Evolutionary conservation across 2,113 vertebrate species (phyloP).

Genomic region (Excalfactoria chinensis): DNA sequence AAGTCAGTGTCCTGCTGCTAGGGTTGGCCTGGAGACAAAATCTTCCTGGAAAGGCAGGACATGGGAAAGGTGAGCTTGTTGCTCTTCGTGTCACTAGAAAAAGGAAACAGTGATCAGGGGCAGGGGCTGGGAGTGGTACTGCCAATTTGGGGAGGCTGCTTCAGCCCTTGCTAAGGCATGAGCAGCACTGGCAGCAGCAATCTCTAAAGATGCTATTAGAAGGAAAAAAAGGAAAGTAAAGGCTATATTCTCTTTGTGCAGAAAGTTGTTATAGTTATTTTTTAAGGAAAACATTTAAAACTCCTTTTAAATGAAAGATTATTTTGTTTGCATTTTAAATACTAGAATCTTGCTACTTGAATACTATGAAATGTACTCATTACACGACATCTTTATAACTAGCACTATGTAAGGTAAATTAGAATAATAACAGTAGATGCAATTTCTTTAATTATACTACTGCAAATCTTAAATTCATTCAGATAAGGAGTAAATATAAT

Average conservation of each 20-base stretch:
- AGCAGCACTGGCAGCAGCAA: neutral
- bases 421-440: neutral
- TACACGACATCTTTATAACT: neutral
- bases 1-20: neutral
- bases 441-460: neutral
- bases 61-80: neutral
- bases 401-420: neutral
- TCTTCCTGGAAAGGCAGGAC: neutral
- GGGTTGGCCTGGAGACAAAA: neutral
- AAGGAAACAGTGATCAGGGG: neutral
- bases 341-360: neutral
- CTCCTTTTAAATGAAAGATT: fast-evolving
- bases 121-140: neutral
- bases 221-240: neutral
- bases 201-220: neutral
- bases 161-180: neutral
- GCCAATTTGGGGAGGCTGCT: neutral
- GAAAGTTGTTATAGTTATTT: neutral
- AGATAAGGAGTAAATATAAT: neutral
- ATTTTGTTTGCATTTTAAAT: neutral
- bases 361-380: neutral
- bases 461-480: neutral
- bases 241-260: neutral
- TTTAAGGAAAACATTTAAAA: neutral
- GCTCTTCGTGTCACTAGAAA: neutral